phyloP scores from a whole-genome alignment of 1,140 invertebrate genomes.

The Caenorhabditis inopinata region DNA sequence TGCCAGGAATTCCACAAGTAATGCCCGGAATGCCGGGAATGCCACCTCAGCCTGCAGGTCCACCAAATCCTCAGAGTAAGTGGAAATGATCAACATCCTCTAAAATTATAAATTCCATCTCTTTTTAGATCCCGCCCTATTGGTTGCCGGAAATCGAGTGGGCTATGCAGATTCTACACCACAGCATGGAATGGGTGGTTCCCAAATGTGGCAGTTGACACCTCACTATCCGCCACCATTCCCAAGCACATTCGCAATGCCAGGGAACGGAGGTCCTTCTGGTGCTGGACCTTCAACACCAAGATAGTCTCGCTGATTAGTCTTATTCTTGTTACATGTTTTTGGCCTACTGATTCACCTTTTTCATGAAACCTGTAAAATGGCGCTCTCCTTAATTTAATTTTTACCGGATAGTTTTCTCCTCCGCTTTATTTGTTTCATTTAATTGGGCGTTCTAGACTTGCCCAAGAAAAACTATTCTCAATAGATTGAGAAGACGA shows the following conservation, averaged over 20 bases:
- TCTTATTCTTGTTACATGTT: neutral
- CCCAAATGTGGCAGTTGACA: neutral
- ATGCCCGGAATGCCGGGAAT: neutral
- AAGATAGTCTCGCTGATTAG: neutral
- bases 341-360: neutral
- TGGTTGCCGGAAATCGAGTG: constrained; percentile 8
- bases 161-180: neutral
- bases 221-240: constrained; percentile 6
- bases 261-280: too few species aligned
- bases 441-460: neutral
- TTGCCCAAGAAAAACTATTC: neutral
- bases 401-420: neutral
- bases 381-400: too few species aligned
- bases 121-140: neutral
- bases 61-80: neutral
- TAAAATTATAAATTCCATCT: neutral
- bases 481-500: constrained; percentile 14
- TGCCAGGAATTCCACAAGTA: neutral
- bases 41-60: neutral
- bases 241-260: too few species aligned
- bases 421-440: neutral
- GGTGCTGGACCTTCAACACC: neutral
- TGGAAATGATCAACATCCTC: too few species aligned
- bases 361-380: neutral
- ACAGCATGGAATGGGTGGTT: neutral